These are phyloP conservation scores for Dromaius novaehollandiae DNA, from an alignment of 2,113 vertebrate species.

Conservation along the genomic window DNA sequence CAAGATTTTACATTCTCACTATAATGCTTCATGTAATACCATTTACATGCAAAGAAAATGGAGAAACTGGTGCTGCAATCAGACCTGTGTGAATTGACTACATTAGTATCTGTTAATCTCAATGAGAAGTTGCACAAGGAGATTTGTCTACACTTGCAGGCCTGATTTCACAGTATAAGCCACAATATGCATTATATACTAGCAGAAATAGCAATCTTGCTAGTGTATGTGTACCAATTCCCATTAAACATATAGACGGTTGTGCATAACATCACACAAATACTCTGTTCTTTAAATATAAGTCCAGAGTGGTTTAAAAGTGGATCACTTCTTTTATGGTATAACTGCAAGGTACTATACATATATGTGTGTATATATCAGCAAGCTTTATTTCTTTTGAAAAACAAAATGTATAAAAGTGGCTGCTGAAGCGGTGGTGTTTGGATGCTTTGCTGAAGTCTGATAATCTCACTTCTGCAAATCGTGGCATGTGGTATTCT, in stretches of 20 bases:
- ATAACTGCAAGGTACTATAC: not conserved
- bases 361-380: not conserved
- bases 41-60: not conserved
- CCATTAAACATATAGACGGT: not conserved
- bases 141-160: not conserved
- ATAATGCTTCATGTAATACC: not conserved
- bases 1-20: not conserved
- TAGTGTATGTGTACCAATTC: not conserved
- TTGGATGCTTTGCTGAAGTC: not conserved
- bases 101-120: not conserved
- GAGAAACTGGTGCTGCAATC: not conserved
- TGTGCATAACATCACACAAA: not conserved
- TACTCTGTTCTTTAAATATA: not conserved
- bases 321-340: not conserved
- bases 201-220: not conserved
- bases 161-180: not conserved
- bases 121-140: not conserved
- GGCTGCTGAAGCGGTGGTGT: not conserved
- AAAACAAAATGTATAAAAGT: not conserved
- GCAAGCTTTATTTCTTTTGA: not conserved
- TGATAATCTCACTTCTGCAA: slow-evolving; percentile 12
- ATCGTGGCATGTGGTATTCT: not conserved
- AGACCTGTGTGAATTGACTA: not conserved
- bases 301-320: not conserved
- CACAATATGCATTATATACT: not conserved